These are phyloP conservation scores for Mastigias papua DNA, from an alignment of 30 jellyfish, hydroid and myxozoan species.

Conservation along the genomic window DNA sequence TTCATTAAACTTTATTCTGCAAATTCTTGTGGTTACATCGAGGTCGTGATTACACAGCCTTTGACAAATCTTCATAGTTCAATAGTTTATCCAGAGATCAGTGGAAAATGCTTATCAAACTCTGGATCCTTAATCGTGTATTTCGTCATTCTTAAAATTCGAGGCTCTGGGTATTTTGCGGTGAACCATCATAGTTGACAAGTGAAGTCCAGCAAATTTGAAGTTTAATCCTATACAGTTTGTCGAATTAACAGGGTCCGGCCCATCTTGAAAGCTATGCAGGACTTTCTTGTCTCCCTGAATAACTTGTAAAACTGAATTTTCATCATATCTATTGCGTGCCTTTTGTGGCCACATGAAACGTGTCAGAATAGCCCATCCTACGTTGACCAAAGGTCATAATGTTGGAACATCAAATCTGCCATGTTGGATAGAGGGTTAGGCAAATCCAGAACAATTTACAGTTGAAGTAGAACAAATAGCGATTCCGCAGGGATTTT, in stretches of 20 bases:
- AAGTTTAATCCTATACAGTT: constrained; percentile 9
- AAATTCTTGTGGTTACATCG: constrained; percentile 36
- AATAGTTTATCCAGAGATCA: constrained; percentile 24
- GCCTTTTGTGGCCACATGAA: not conserved
- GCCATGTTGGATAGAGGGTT: too few relatives aligned
- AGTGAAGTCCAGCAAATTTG: constrained; percentile 30
- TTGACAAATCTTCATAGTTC: constrained; percentile 24
- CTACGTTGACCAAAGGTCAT: not conserved
- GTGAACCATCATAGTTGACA: constrained; percentile 39
- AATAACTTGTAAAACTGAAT: constrained; percentile 1
- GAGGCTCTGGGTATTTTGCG: constrained; percentile 39
- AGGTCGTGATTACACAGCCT: constrained; percentile 13
- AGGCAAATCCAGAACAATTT: too few relatives aligned
- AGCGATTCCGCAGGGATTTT: too few relatives aligned
- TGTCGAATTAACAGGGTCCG: constrained; percentile 28
- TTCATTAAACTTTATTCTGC: not conserved
- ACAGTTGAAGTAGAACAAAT: too few relatives aligned
- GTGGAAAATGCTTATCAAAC: constrained; percentile 6
- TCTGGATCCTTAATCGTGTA: constrained; percentile 16
- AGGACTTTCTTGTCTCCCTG: constrained; percentile 10
- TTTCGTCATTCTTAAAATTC: constrained; percentile 10
- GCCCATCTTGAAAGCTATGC: constrained; percentile 43
- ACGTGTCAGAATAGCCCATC: not conserved
- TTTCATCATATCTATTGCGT: not conserved
- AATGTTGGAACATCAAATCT: too few relatives aligned